Base-by-base conservation (phyloP, 2,113 vertebrate species). In the Mobula hypostoma region DNA sequence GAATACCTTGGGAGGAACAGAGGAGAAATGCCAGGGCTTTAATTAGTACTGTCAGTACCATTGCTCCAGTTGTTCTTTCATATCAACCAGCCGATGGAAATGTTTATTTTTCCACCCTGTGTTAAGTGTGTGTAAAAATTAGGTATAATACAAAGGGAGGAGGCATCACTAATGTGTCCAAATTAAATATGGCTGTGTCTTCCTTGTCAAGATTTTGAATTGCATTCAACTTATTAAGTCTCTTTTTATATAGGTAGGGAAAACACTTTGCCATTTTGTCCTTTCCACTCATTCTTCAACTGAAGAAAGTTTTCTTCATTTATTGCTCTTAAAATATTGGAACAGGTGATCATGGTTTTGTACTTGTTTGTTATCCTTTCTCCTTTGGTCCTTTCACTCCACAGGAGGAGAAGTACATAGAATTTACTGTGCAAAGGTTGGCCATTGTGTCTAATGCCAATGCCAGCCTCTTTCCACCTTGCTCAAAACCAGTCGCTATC, bases 11-110 rank as follows among this genome's bases (percentile, higher is more conserved):
- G 70, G 91, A 93, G 68, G 36, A 93, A 76, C 48, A 70, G 68
- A 88, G 91, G 32, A 74, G 21, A 93, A 76, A 93, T 93, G 27
- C 40, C 68, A 29, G 70, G 68, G 36, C 70, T 93, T 74, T 93
- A 93, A 93, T 93, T 93, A 74, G 91, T 29, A 74, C 19, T 76
- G 91, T 68, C 36, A 74, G 70, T 93, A 56, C 32, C 5, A 7
- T 40, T 76, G 68, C 40, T 56, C 19, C 70, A 56, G 66, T 56
- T n/a, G 5, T 5, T 4, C 70, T 74, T 2, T 29, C 70, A 48
- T 48, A 48, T 93, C 36, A 74, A 36, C 56, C 40, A 93, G 15
- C 40, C 27, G 32, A 93, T 70, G 40, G 48, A 27, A 48, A 15
- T 76, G 29, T 93, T 70, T 93, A 74, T 72, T 8, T 48, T 72